Conservation (phyloP, 2,888 invertebrate genomes). For the Pteria penguin region DNA sequence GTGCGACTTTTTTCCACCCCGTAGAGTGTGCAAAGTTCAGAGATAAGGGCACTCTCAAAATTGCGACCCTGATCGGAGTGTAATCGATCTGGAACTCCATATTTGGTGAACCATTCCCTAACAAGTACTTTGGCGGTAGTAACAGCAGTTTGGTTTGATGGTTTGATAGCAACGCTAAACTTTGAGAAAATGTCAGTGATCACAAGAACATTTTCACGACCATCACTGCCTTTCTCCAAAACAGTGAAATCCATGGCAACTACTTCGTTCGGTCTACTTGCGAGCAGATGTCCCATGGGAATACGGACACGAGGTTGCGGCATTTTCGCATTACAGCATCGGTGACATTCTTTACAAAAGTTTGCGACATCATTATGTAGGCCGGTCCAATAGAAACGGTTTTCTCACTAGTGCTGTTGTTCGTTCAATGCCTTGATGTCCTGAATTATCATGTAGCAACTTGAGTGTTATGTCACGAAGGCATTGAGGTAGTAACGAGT, state of each 20-base stretch:
- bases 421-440: constrained; percentile 41
- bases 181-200: constrained; percentile 58
- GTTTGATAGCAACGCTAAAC: constrained; percentile 52
- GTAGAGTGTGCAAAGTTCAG: constrained; percentile 47
- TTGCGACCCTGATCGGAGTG: constrained; percentile 54
- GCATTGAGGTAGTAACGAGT: constrained; percentile 15
- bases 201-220: constrained; percentile 54
- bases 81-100: constrained; percentile 50
- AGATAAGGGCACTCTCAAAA: constrained; percentile 47
- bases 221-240: constrained; percentile 44
- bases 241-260: constrained; percentile 55
- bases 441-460: constrained; percentile 36
- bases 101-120: constrained; percentile 49
- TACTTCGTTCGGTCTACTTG: constrained; percentile 48
- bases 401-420: constrained; percentile 10
- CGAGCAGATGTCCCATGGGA: constrained; percentile 35
- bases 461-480: constrained; percentile 17
- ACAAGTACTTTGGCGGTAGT: constrained; percentile 51
- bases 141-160: constrained; percentile 48
- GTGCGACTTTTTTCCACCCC: constrained; percentile 49
- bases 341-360: constrained; percentile 17
- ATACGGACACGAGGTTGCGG: background rate
- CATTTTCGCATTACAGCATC: constrained; percentile 32
- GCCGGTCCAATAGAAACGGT: constrained; percentile 32
- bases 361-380: constrained; percentile 11